A percentile compares a stretch with the other conserved stretches of the same genome.
These are phyloP conservation scores for Neosalanx taihuensis DNA, from an alignment of 2,797 vertebrate genomes.

Conservation along the genomic window DNA sequence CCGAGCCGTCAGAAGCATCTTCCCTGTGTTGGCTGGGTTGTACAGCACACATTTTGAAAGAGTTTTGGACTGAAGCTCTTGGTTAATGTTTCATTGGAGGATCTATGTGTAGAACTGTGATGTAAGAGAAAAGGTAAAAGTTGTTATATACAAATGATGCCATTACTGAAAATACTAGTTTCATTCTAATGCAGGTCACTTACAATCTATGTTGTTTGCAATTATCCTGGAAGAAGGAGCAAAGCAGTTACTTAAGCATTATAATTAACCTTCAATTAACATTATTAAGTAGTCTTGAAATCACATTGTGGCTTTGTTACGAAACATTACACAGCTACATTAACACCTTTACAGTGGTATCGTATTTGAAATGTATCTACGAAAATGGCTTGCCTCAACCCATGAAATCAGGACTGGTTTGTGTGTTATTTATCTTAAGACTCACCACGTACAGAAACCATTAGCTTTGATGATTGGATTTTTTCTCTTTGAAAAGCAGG, in stretches of 20 bases:
- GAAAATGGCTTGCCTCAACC: conserved; percentile 29
- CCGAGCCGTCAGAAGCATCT: conserved; percentile 1
- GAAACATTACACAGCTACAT: not conserved
- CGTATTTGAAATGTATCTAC: not conserved
- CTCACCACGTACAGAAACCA: conserved; percentile 25
- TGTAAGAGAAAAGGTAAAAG: not conserved
- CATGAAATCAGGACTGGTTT: conserved; percentile 49
- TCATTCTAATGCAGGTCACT: too few relatives aligned
- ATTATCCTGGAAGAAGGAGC: too few relatives aligned
- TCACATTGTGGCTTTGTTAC: not conserved
- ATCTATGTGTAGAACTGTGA: not conserved
- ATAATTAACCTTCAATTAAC: too few relatives aligned
- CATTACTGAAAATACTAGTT: too few relatives aligned
- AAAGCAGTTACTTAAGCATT: too few relatives aligned
- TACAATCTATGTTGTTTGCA: too few relatives aligned
- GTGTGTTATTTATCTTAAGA: conserved; percentile 48
- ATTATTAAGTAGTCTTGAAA: not conserved
- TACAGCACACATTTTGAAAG: not conserved
- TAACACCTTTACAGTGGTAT: not conserved
- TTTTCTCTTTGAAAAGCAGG: conserved; percentile 28
- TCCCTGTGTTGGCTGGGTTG: conserved; percentile 5
- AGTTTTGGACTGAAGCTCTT: not conserved
- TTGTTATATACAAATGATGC: too few relatives aligned
- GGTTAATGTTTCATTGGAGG: not conserved
- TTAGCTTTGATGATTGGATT: conserved; percentile 43